Evolutionary conservation across 1,140 invertebrate species (phyloP).

Genomic region (Hesperophylax magnus): DNA sequence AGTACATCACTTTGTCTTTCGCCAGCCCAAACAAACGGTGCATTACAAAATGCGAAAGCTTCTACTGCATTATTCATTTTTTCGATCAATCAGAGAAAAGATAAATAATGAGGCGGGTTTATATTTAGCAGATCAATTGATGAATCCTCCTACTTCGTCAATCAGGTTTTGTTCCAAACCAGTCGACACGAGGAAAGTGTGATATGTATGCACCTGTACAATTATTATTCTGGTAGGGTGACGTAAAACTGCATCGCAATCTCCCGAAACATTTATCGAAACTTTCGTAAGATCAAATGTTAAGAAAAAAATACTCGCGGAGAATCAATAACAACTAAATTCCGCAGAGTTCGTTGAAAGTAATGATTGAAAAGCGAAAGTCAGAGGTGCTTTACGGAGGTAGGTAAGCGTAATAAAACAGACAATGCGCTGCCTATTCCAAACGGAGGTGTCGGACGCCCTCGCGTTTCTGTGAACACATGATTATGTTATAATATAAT

Average conservation of each 20-base stretch:
- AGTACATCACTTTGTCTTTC: background rate
- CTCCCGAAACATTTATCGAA: background rate
- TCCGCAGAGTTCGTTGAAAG: slow-evolving; percentile 15
- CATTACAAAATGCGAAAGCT: background rate
- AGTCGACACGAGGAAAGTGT: background rate
- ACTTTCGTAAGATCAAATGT: background rate
- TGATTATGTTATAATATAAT: slow-evolving; percentile 5
- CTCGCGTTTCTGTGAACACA: background rate
- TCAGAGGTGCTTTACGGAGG: background rate
- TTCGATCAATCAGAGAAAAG: background rate
- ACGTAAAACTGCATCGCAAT: background rate
- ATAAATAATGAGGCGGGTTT: background rate
- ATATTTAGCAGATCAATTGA: background rate
- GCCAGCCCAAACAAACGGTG: background rate
- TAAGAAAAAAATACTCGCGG: background rate
- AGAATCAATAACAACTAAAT: slow-evolving; percentile 2
- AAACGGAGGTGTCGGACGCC: background rate
- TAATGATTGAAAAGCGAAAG: slow-evolving; percentile 32
- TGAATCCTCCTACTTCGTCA: background rate
- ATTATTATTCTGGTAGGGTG: background rate
- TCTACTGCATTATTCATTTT: background rate
- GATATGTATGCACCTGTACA: background rate
- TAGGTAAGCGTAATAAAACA: background rate
- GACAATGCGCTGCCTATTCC: background rate
- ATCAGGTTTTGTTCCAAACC: background rate